These are phyloP conservation scores for Cryptomyrus ogoouensis DNA, from an alignment of 2,113 vertebrate species.

Conservation along the genomic window DNA sequence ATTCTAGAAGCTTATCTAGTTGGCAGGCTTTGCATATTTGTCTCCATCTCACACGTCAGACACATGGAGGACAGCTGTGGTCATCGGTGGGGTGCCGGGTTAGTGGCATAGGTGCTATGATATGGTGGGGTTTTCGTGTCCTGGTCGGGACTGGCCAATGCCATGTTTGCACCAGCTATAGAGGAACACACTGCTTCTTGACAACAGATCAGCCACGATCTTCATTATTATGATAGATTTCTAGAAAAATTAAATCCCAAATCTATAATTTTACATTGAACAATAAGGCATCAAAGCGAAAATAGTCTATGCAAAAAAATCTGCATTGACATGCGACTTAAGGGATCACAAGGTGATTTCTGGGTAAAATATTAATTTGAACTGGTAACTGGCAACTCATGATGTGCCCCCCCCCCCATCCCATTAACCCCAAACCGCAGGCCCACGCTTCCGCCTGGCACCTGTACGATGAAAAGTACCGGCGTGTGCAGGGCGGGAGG, in stretches of 20 bases:
- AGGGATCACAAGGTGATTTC: background rate
- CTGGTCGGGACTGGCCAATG: background rate
- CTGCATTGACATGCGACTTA: background rate
- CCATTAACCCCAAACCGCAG: conserved; percentile 46
- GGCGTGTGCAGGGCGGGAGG: conserved; percentile 69
- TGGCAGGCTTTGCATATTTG: background rate
- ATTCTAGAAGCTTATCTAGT: background rate
- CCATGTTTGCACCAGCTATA: background rate
- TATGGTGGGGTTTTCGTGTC: background rate
- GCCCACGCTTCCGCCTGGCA: conserved; percentile 90
- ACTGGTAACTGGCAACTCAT: background rate
- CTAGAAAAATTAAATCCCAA: background rate
- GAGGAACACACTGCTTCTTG: background rate
- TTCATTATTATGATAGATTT: background rate
- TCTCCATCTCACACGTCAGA: background rate
- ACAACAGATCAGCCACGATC: background rate
- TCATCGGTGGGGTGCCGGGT: background rate
- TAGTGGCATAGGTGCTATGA: background rate
- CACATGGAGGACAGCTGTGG: background rate
- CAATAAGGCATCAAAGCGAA: background rate
- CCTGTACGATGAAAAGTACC: conserved; percentile 80
- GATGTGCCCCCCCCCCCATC: background rate
- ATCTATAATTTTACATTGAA: background rate
- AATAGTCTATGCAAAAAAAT: background rate
- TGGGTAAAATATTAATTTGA: background rate